These are phyloP conservation scores for Pagrus major DNA, from an alignment of 2,113 vertebrate species.

Conservation along the genomic window DNA sequence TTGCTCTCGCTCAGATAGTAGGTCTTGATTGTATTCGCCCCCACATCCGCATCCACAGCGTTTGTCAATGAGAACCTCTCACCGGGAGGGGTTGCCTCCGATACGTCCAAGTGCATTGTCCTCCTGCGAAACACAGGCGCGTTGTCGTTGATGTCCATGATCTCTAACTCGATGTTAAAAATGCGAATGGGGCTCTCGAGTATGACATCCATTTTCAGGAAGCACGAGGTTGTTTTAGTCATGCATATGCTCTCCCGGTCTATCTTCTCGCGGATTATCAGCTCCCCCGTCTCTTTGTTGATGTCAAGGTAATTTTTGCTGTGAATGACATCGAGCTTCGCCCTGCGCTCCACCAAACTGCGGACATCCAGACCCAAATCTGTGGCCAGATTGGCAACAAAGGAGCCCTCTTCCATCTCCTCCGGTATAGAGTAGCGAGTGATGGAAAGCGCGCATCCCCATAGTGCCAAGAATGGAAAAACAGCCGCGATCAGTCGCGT, in stretches of 20 bases:
- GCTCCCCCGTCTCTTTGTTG: slow-evolving; percentile 84
- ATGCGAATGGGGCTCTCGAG: slow-evolving; percentile 83
- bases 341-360: slow-evolving; percentile 78
- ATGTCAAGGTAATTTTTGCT: slow-evolving; percentile 85
- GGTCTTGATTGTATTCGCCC: slow-evolving; percentile 84
- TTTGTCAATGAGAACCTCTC: slow-evolving; percentile 87
- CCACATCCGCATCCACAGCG: slow-evolving; percentile 86
- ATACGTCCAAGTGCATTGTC: slow-evolving; percentile 87
- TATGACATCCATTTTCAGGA: slow-evolving; percentile 86
- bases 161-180: slow-evolving; percentile 84
- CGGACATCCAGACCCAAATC: slow-evolving; percentile 83
- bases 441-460: slow-evolving; percentile 76
- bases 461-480: slow-evolving; percentile 71
- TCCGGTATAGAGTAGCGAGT: slow-evolving; percentile 86
- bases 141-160: slow-evolving; percentile 87
- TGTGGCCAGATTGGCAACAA: slow-evolving; percentile 84
- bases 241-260: slow-evolving; percentile 85
- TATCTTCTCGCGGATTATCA: slow-evolving; percentile 83
- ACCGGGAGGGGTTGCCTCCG: slow-evolving; percentile 84
- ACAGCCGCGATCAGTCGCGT: slow-evolving; percentile 52
- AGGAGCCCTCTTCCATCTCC: slow-evolving; percentile 84
- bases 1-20: slow-evolving; percentile 84
- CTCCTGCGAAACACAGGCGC: slow-evolving; percentile 84
- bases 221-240: slow-evolving; percentile 82
- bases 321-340: slow-evolving; percentile 83